Base-by-base conservation (phyloP, 1,140 invertebrate genomes). In the Drosophila trapezifrons region DNA sequence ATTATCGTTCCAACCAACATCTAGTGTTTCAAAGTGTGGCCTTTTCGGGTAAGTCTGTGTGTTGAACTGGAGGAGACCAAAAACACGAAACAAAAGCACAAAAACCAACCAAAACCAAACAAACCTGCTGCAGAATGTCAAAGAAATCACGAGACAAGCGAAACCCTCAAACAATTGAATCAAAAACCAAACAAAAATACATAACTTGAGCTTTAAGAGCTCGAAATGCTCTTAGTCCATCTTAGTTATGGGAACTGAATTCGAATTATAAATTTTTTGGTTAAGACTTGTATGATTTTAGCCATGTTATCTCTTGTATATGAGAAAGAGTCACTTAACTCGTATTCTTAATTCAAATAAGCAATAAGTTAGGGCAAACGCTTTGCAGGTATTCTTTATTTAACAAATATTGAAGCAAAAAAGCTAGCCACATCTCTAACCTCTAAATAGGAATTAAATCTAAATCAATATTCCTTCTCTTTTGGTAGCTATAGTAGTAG, bases 1-100 rank as follows among this genome's bases (percentile, higher is more conserved):
- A 90, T 91, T 92, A 74, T 87, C 90, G 80, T 84, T 89, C 89
- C 80, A 78, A 90, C 93, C 93, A 94, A 97, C 75, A 84, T 93
- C 93, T 95, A 97, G 96, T 97, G 96, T 97, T 97, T 96, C 96
- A 97, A 95, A 97, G 96, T 94, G 96, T 97, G 95, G 96, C 96
- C 93, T 97, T 97, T 94, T 97, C 96, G 93, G 96, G 96, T 97
- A 96, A 97, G 96, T 96, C 93, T 78, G 67, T 73, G 67, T 78
- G 67, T 78, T 38, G 43, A 72, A 58, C 69, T 64, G 56, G 66
- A 60, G 75, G 75, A 54, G 51, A 76, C 72, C 43, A 63, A 5
- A 42, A 22, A 70, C 49, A 78, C 56, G 40, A 55, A 49, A 64
- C 60, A 45, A 58, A 52, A 40, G 51, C 51, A 55, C 46, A 49